Evolutionary conservation across 2,888 invertebrate genomes (phyloP).

Genomic region (Dicroscelio sp.): DNA sequence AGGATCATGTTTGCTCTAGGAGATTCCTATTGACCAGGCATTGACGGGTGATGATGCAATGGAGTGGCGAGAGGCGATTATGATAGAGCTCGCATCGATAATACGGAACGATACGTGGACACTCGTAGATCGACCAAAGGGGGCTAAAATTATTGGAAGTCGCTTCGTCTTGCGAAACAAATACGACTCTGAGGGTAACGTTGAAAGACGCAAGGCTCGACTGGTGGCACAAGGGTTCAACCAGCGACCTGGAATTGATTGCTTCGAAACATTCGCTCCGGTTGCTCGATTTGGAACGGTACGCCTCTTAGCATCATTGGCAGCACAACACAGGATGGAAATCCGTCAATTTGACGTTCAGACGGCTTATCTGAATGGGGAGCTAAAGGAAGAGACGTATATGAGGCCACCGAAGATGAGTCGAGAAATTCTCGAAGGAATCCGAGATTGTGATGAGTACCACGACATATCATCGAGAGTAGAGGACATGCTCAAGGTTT

Average conservation of each 20-base stretch:
- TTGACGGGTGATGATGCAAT: constrained; percentile 12
- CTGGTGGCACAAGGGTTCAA: constrained; percentile 79
- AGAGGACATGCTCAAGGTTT: constrained; percentile 43
- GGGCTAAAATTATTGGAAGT: constrained; percentile 15
- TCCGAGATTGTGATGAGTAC: not conserved
- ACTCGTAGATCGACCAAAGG: constrained; percentile 9
- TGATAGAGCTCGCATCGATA: constrained; percentile 34
- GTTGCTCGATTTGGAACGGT: constrained; percentile 81
- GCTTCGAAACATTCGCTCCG: constrained; percentile 79
- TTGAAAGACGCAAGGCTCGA: constrained; percentile 80
- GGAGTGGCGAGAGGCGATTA: constrained; percentile 50
- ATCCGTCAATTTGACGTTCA: constrained; percentile 83
- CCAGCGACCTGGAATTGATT: constrained; percentile 81
- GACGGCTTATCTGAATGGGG: constrained; percentile 42
- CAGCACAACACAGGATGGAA: constrained; percentile 73
- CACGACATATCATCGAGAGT: constrained; percentile 52
- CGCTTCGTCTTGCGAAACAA: constrained; percentile 76
- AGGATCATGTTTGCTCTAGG: not conserved
- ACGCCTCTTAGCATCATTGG: constrained; percentile 79
- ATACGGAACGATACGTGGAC: constrained; percentile 57
- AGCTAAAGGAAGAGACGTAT: constrained; percentile 46
- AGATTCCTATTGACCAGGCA: constrained; percentile 21
- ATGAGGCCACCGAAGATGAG: constrained; percentile 79
- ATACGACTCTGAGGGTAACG: constrained; percentile 63
- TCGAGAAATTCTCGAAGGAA: not conserved